These are phyloP conservation scores for Ailuropoda melanoleuca DNA, from an alignment of 2,113 vertebrate genomes.

Conservation along the genomic window DNA sequence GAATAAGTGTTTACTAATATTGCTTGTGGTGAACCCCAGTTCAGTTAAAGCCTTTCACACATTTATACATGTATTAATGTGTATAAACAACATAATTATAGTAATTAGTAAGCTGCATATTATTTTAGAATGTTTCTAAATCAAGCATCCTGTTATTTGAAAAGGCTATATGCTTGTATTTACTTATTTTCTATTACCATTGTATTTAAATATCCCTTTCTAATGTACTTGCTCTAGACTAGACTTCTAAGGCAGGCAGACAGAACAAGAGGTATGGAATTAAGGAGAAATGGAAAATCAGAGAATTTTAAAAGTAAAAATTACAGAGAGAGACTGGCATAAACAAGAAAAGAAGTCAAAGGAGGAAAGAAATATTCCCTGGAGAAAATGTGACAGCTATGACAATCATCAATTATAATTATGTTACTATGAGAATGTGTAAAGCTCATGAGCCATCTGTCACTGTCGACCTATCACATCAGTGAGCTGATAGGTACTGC, in stretches of 20 bases:
- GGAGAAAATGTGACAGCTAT: background rate
- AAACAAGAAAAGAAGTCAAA: background rate
- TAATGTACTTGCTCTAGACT: background rate
- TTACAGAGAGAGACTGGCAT: background rate
- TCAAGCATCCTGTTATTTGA: background rate
- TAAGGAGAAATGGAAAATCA: background rate
- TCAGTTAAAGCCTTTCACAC: background rate
- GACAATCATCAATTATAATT: background rate
- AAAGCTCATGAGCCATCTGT: background rate
- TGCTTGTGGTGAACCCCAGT: background rate
- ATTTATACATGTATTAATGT: background rate
- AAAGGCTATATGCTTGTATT: background rate
- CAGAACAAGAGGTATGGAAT: background rate
- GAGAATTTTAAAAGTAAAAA: background rate
- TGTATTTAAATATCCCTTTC: background rate
- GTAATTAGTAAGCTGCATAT: background rate
- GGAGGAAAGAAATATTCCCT: background rate
- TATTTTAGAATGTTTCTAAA: background rate
- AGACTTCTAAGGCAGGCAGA: background rate
- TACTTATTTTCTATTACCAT: background rate
- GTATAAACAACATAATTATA: background rate
- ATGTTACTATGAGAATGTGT: background rate
- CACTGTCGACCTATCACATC: background rate
- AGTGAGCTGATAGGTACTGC: no score
- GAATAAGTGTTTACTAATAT: background rate